Evolutionary conservation across 2,888 invertebrate genomes (phyloP), one percentile per base, ranked within the genome.

Genomic region (Mythimna albipuncta): DNA sequence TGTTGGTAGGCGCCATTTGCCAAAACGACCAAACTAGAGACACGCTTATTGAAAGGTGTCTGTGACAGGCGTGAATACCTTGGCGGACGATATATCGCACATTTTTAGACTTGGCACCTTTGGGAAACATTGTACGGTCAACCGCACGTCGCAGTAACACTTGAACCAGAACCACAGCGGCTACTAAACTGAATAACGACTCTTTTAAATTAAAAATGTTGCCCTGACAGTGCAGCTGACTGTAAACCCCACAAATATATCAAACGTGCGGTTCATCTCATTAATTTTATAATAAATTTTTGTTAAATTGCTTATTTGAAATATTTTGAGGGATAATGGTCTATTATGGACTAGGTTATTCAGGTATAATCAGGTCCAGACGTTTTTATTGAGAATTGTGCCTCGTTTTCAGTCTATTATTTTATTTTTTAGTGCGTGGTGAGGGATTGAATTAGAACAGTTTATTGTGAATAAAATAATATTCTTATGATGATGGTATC

Each of bases 1-100:
- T 72, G 84, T 84, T 69, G 82, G 79, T 87, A 89, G 90, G 95
- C 94, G 94, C 94, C 93, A 90, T 89, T 90, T 93, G 93, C 94
- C 94, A 94, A 93, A 93, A 90, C 91, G 87, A 91, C 90, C 89
- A 87, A 87, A 87, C 86, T 80, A 81, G 86, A 86, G 87, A 90
- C 89, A 82, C 84, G 86, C 83, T 83, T 85, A 91, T 83, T 90
- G 92, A 92, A 91, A 93, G 92, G 92, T 90, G 89, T 87, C 87
- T 85, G 76, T 89, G 91, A 91, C 92, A 90, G 86, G 84, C 83
- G 80, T 70, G 81, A 83, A 84, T 84, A 84, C 85, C 86, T 86
- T 85, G 83, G 83, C 83, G 86, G 85, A 81, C 69, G 80, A 82
- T 76, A 84, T 84, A 86, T 87, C 87, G 89, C 83, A 88, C 90